A percentile compares a stretch with the other conserved stretches of the same genome.
Conservation (phyloP, 2,888 invertebrate genomes). For the Pammene aurita region DNA sequence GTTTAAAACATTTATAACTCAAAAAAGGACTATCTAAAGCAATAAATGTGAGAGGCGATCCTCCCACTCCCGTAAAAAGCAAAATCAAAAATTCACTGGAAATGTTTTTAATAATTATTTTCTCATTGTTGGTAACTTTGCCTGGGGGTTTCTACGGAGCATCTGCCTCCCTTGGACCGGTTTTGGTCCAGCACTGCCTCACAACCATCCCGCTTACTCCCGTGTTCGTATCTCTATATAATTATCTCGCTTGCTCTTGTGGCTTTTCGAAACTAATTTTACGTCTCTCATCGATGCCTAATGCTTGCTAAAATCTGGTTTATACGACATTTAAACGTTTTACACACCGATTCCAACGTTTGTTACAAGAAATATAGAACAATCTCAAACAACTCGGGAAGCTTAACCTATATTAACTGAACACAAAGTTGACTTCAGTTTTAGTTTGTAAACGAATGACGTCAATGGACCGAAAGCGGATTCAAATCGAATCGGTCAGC, state of each 20-base stretch:
- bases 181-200: slow-evolving; percentile 67
- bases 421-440: slow-evolving; percentile 24
- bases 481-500: background rate
- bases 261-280: slow-evolving; percentile 74
- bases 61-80: slow-evolving; percentile 42
- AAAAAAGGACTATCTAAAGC: slow-evolving; percentile 36
- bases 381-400: slow-evolving; percentile 1
- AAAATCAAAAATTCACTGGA: slow-evolving; percentile 53
- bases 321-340: slow-evolving; percentile 45
- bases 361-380: slow-evolving; percentile 2
- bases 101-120: slow-evolving; percentile 72
- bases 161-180: slow-evolving; percentile 81
- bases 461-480: slow-evolving; percentile 16
- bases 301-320: slow-evolving; percentile 36
- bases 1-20: slow-evolving; percentile 34
- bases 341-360: slow-evolving; percentile 12
- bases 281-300: slow-evolving; percentile 60
- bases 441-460: slow-evolving; percentile 22
- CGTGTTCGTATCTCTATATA: slow-evolving; percentile 40
- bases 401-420: slow-evolving; percentile 24
- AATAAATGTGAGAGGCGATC: slow-evolving; percentile 34
- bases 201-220: slow-evolving; percentile 59
- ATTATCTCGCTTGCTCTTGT: slow-evolving; percentile 61
- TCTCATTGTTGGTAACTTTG: slow-evolving; percentile 73
- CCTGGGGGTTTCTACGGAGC: slow-evolving; percentile 74